phyloP scores from a whole-genome alignment of 2,888 invertebrate species.

The Pachycephus smyrnensis region DNA sequence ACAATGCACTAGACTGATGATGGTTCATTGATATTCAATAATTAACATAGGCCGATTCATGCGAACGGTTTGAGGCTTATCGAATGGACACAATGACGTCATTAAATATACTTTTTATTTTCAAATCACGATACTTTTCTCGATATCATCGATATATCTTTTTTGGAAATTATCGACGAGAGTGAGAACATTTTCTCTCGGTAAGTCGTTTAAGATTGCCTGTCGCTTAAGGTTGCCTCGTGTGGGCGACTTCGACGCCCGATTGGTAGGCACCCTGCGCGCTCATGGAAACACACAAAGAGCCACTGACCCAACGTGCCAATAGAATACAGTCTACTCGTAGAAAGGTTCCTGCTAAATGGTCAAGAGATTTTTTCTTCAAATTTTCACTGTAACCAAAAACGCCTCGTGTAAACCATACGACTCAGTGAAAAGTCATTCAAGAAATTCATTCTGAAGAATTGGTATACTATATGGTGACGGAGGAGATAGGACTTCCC shows the following conservation, averaged over 20 bases:
- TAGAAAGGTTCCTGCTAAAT: not conserved
- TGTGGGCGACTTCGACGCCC: slow-evolving; percentile 59
- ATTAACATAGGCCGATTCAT: not conserved
- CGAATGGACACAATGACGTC: not conserved
- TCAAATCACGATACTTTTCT: not conserved
- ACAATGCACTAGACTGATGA: not conserved
- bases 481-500: not conserved
- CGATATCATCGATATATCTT: not conserved
- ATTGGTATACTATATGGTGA: not conserved
- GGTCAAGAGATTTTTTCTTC: not conserved
- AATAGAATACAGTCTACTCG: not conserved
- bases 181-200: slow-evolving; percentile 17
- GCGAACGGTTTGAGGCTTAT: not conserved
- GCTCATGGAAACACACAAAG: not conserved
- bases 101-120: not conserved
- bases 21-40: not conserved
- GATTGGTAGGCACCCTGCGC: slow-evolving; percentile 35
- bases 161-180: not conserved
- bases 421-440: not conserved
- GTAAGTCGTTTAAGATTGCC: slow-evolving; percentile 26
- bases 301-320: not conserved
- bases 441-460: not conserved
- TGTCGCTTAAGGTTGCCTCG: slow-evolving; percentile 43
- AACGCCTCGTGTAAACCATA: not conserved
- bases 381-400: not conserved